Evolutionary conservation across 2,888 invertebrate genomes (phyloP).

Genomic region (Saturnia japonica): DNA sequence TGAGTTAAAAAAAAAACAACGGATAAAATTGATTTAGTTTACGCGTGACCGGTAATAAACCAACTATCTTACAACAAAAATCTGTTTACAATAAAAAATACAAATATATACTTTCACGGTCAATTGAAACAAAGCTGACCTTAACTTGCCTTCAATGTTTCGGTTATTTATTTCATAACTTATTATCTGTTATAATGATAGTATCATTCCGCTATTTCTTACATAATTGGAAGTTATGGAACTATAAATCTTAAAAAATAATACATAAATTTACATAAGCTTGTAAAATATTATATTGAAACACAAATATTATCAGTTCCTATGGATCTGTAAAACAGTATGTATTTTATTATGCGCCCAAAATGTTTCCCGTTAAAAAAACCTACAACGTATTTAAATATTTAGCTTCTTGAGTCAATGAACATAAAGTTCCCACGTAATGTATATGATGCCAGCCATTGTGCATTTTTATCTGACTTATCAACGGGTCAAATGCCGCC

Average conservation of each 20-base stretch:
- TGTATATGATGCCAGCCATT: too few species aligned
- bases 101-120: constrained; percentile 8
- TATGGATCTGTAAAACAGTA: too few species aligned
- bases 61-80: constrained; percentile 5
- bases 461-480: too few species aligned
- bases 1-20: constrained; percentile 4
- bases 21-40: constrained; percentile 13
- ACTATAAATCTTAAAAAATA: neutral
- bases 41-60: constrained; percentile 13
- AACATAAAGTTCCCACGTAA: too few species aligned
- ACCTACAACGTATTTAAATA: too few species aligned
- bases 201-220: neutral
- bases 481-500: too few species aligned
- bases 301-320: too few species aligned
- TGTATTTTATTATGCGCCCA: too few species aligned
- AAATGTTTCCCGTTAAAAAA: too few species aligned
- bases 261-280: neutral
- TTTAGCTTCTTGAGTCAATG: too few species aligned
- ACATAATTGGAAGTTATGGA: neutral
- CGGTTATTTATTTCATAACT: neutral
- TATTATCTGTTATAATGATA: neutral
- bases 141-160: neutral
- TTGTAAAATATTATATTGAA: neutral
- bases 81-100: constrained; percentile 11
- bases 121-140: constrained; percentile 7